Base-by-base conservation (phyloP, 2,888 invertebrate species). In the Drosophila kambysellisi region DNA sequence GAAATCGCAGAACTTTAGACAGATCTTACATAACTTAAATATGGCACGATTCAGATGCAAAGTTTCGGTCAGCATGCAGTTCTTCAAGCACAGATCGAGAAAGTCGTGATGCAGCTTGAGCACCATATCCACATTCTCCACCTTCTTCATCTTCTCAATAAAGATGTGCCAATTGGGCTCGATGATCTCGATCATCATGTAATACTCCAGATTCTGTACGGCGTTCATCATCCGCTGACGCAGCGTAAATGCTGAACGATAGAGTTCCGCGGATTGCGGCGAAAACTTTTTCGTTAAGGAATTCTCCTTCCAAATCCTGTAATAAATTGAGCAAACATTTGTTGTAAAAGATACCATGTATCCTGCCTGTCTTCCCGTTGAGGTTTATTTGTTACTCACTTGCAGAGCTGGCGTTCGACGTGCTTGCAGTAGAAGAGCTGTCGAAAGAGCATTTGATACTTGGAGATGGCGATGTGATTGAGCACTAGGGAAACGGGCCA, bases 131-230 rank as follows among this genome's bases (percentile, higher is more conserved):
- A 97, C 96, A 88, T 97, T 97, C 91, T 95, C 95, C 65, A 97
- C 97, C 94, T 97, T 97, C 76, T 95, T 95, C 93, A 99, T 96
- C 92, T 96, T 97, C 79, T 96, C 95, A 90, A 97, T 95, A 91
- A 99, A 98, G 69, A 95, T 95, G 88, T 97, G 96, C 99, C 99
- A 99, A 92, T 97, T 97, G 0, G 98, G 98, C 92, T 99, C 99
- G 83, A 99, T 97, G 56, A 99, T 98, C 94, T 99, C 99, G 74
- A 99, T 97, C 95, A 98, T 98, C 98, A 99, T 99, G 94, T 99
- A 99, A 94, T 99, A 99, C 93, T 98, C 97, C 87, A 99, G 94
- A 93, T 99, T 99, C 93, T 99, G 99, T 51, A 99, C 96, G 92
- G 98, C 99, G 93, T 98, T 97, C 85, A 99, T 94, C 99, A 99